Percentiles rank a stretch among this genome's conserved stretches.
Evolutionary conservation across 2,113 vertebrate species (phyloP).

Genomic region (Oenanthe melanoleuca): DNA sequence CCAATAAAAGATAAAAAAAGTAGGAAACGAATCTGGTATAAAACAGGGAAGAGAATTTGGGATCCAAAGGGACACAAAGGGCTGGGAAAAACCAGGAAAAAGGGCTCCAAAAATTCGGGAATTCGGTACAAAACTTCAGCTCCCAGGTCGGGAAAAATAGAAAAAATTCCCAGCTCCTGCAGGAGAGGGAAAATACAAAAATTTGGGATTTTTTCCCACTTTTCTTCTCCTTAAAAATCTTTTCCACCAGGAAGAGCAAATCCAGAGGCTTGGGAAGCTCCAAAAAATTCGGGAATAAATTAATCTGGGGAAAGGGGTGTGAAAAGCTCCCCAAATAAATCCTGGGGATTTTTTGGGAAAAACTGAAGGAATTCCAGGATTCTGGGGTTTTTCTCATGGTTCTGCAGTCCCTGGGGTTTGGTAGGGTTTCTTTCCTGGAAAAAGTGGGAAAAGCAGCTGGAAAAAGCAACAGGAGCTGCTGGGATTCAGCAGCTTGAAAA

Average conservation of each 20-base stretch:
- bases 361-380: neutral
- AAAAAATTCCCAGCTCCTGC: neutral
- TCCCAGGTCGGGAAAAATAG: neutral
- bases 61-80: neutral
- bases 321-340: neutral
- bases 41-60: neutral
- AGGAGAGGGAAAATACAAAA: neutral
- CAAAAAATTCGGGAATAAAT: neutral
- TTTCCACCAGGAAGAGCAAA: neutral
- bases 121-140: neutral
- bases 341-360: rapidly evolving
- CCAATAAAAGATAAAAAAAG: neutral
- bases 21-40: neutral
- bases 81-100: rapidly evolving
- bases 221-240: neutral
- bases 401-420: neutral
- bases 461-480: neutral
- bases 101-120: neutral
- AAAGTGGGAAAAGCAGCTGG: neutral
- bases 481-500: neutral
- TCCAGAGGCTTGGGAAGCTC: neutral
- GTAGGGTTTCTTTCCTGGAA: neutral
- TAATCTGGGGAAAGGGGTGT: neutral
- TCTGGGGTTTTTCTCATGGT: neutral
- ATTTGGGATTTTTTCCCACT: neutral